A percentile compares a stretch with the other conserved stretches of the same genome.
phyloP scores from a whole-genome alignment of 1,140 invertebrate genomes.

The Micrasema minimum region DNA sequence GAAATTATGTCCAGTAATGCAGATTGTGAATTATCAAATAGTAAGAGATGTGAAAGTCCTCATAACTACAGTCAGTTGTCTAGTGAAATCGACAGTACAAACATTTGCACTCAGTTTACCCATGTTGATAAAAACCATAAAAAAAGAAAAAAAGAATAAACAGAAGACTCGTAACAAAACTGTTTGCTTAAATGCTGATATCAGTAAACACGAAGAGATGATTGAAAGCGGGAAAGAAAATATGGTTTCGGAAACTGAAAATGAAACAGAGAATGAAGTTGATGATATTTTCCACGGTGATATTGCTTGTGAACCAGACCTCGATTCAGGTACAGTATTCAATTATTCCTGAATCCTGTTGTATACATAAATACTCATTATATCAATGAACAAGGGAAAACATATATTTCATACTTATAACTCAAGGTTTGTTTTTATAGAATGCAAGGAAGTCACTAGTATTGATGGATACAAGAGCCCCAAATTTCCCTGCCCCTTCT shows the following conservation, averaged over 20 bases:
- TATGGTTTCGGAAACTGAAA: conserved; percentile 13
- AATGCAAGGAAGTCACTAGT: conserved; percentile 12
- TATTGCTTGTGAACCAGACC: conserved; percentile 24
- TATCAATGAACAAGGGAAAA: too few relatives aligned
- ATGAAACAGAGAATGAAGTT: conserved; percentile 30
- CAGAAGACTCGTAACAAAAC: conserved; percentile 44
- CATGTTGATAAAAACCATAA: conserved; percentile 1
- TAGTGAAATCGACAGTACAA: background rate
- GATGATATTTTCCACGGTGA: conserved; percentile 15
- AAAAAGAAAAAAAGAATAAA: conserved; percentile 50
- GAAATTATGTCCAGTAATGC: too few relatives aligned
- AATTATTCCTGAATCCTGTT: too few relatives aligned
- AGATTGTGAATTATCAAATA: background rate
- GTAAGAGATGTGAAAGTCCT: background rate
- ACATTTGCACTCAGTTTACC: background rate
- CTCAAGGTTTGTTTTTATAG: too few relatives aligned
- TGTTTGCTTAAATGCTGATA: conserved; percentile 17
- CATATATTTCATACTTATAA: too few relatives aligned
- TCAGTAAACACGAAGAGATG: conserved; percentile 16
- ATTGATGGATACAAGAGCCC: conserved; percentile 60
- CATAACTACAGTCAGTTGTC: background rate
- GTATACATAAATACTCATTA: too few relatives aligned
- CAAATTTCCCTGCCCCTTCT: conserved; percentile 74
- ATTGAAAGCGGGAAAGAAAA: conserved; percentile 34
- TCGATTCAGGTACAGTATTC: conserved; percentile 20